Evolutionary conservation across 2,797 vertebrate genomes (phyloP).

Genomic region (Melanotaenia maccullochi): DNA sequence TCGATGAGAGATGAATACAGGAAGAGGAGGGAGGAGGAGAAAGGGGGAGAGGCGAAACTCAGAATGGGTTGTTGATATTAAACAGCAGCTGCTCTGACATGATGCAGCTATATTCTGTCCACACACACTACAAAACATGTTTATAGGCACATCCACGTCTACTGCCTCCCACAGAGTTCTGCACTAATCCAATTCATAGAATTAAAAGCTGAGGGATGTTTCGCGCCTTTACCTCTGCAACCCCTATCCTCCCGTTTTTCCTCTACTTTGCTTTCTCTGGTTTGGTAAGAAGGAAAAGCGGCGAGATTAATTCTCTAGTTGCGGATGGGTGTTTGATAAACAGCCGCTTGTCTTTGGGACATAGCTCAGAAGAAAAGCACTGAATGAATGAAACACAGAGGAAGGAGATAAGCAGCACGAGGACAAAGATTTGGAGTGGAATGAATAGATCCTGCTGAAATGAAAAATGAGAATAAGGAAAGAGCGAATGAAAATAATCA

Average conservation of each 20-base stretch:
- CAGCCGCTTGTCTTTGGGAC: conserved; percentile 76
- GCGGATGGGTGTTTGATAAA: conserved; percentile 75
- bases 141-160: conserved; percentile 23
- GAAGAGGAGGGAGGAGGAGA: conserved; percentile 31
- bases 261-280: conserved; percentile 4
- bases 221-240: conserved; percentile 33
- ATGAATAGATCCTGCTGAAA: conserved; percentile 14
- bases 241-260: not conserved
- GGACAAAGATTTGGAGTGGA: conserved; percentile 12
- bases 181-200: conserved; percentile 72
- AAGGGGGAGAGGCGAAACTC: conserved; percentile 52
- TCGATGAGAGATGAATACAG: conserved; percentile 55
- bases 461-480: conserved; percentile 18
- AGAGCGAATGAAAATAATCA: conserved; percentile 29
- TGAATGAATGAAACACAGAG: conserved; percentile 55
- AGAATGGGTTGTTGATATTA: conserved; percentile 68
- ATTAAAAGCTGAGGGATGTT: conserved; percentile 77
- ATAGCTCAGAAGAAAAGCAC: conserved; percentile 54
- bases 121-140: not conserved
- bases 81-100: conserved; percentile 56
- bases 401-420: conserved; percentile 11
- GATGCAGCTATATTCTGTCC: conserved; percentile 40
- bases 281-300: conserved; percentile 61
- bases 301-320: conserved; percentile 75
- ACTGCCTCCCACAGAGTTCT: conserved; percentile 42